Conservation (phyloP, 1,140 invertebrate species). For the Drosophila punjabiensis region DNA sequence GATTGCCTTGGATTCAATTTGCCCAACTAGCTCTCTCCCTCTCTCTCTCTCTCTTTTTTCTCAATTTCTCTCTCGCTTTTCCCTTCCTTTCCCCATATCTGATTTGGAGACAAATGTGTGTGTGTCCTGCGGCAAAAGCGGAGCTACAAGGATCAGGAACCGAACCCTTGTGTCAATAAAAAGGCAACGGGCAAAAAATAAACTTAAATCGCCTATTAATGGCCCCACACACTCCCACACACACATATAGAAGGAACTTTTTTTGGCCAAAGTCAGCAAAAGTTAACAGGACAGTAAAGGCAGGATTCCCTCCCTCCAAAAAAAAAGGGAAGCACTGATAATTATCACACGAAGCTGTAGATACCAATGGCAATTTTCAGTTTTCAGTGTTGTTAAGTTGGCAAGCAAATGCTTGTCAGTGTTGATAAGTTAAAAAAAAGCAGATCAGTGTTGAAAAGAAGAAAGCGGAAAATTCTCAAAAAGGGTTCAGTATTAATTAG, state of each 20-base stretch:
- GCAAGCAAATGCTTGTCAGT: neutral
- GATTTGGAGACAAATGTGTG: conserved; percentile 51
- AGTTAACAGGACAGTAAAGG: conserved; percentile 55
- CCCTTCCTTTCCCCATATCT: conserved; percentile 16
- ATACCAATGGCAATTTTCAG: neutral
- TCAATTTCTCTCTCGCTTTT: neutral
- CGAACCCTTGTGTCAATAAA: conserved; percentile 65
- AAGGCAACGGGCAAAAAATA: conserved; percentile 76
- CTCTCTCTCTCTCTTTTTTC: neutral
- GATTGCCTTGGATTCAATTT: conserved; percentile 50
- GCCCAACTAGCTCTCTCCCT: neutral
- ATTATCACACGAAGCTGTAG: conserved; percentile 14
- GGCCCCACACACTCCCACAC: conserved; percentile 21
- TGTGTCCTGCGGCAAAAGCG: conserved; percentile 29
- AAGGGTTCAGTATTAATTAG: too few relatives aligned
- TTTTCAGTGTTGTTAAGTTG: neutral
- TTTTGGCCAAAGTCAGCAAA: conserved; percentile 66
- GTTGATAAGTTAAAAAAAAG: neutral
- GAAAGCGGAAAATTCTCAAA: too few relatives aligned
- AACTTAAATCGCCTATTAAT: conserved; percentile 81
- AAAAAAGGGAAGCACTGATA: conserved; percentile 12
- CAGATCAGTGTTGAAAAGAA: neutral
- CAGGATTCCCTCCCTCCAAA: neutral
- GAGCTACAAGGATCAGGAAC: conserved; percentile 1
- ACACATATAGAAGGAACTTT: conserved; percentile 22